Conservation (phyloP, 2,888 invertebrate genomes). For the Drosophila fungiperda region DNA sequence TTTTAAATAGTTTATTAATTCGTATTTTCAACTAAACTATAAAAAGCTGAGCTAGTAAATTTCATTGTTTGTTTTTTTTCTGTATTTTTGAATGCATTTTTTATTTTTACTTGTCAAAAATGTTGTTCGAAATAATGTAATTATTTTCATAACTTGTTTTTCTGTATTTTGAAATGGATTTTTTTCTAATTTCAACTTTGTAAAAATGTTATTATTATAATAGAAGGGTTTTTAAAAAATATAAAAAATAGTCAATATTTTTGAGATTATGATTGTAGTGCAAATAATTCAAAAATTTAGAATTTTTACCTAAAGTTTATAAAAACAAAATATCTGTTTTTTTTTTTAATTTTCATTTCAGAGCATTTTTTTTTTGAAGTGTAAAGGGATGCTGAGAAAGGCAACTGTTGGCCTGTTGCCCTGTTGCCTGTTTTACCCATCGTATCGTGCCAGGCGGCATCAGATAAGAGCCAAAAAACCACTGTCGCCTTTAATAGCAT, state of each 20-base stretch:
- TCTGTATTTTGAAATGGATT: not conserved
- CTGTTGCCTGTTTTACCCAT: not conserved
- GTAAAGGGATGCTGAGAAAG: conserved; percentile 1
- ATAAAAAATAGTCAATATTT: not conserved
- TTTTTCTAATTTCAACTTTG: too few relatives aligned
- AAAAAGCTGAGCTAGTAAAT: not conserved
- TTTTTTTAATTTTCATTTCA: not conserved
- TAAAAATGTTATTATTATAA: not conserved
- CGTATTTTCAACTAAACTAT: not conserved
- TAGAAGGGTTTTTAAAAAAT: not conserved
- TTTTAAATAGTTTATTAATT: not conserved
- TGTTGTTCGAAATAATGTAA: not conserved
- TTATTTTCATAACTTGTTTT: not conserved
- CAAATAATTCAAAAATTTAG: accelerated
- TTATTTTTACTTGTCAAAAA: not conserved
- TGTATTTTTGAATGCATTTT: not conserved
- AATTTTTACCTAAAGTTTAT: not conserved
- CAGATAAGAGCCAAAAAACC: conserved; percentile 44
- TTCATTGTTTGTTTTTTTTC: not conserved
- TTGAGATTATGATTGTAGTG: not conserved
- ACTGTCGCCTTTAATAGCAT: conserved; percentile 40
- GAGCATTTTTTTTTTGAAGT: not conserved
- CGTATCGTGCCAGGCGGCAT: conserved; percentile 63
- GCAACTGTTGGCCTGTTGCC: not conserved
- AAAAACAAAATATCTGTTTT: accelerated